Evolutionary conservation across 2,113 vertebrate species (phyloP).

Genomic region (Festucalex cinctus): DNA sequence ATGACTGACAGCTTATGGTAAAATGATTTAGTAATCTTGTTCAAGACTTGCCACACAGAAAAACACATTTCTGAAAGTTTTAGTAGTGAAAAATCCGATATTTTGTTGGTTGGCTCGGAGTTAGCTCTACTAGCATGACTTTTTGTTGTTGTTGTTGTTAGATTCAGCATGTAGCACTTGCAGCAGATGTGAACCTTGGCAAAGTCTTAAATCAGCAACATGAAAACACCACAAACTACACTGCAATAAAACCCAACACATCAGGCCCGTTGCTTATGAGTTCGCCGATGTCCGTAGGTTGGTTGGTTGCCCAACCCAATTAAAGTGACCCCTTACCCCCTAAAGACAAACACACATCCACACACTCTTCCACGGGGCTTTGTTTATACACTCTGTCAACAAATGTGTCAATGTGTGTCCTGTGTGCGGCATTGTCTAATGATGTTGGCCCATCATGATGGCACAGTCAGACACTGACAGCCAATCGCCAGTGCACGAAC

Average conservation of each 20-base stretch:
- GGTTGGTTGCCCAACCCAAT: slow-evolving; percentile 62
- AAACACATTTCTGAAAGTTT: slow-evolving; percentile 26
- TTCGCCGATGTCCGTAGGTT: slow-evolving; percentile 49
- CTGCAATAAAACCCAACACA: slow-evolving; percentile 42
- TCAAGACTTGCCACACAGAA: slow-evolving; percentile 9
- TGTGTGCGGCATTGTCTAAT: slow-evolving; percentile 63
- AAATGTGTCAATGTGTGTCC: slow-evolving; percentile 65
- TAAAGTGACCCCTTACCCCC: slow-evolving; percentile 65
- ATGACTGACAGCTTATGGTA: slow-evolving; percentile 14
- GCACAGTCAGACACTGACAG: slow-evolving; percentile 72
- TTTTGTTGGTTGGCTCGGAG: slow-evolving; percentile 10
- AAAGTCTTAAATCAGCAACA: slow-evolving; percentile 38
- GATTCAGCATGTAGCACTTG: slow-evolving; percentile 26
- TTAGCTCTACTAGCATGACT: not conserved
- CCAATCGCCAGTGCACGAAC: slow-evolving; percentile 66
- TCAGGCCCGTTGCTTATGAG: slow-evolving; percentile 51
- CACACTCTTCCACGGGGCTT: slow-evolving; percentile 39
- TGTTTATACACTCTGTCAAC: slow-evolving; percentile 64
- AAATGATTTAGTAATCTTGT: slow-evolving; percentile 28
- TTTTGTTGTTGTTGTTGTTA: slow-evolving; percentile 4
- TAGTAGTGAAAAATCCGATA: slow-evolving; percentile 10
- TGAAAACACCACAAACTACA: not conserved
- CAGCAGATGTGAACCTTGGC: slow-evolving; percentile 43
- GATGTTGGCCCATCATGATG: slow-evolving; percentile 62
- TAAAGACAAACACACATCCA: slow-evolving; percentile 56